Percentiles rank a stretch among this genome's conserved stretches.
Evolutionary conservation across 2,797 vertebrate species (phyloP).

Genomic region (Clarias pachynema): DNA sequence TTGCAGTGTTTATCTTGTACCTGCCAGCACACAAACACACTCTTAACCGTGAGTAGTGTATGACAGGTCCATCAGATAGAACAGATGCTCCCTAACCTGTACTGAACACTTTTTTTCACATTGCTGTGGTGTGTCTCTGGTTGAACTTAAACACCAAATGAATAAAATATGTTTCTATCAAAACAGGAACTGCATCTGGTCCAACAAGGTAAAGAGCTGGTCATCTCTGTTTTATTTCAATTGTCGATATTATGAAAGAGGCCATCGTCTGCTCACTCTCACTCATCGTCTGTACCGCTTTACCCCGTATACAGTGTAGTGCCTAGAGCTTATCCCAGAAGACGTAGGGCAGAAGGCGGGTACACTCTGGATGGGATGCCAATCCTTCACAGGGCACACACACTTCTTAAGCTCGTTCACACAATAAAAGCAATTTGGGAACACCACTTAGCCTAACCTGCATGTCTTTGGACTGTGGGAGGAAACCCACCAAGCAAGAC

Average conservation of each 20-base stretch:
- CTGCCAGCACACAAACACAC: slow-evolving; percentile 11
- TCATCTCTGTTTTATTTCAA: neutral
- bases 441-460: no score
- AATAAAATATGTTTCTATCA: neutral
- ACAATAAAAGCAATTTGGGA: no score
- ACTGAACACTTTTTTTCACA: neutral
- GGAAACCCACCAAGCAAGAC: no score
- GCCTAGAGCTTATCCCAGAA: no score
- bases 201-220: neutral
- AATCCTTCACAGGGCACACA: no score
- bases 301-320: no score
- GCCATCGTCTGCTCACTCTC: neutral
- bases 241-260: neutral
- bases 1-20: neutral
- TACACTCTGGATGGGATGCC: no score
- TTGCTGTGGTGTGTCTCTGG: neutral
- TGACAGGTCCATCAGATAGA: neutral
- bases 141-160: neutral
- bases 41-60: neutral
- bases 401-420: no score
- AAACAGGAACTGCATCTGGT: neutral
- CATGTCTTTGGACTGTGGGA: no score
- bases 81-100: neutral
- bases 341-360: no score
- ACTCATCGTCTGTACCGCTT: no score